Evolutionary conservation across 2,113 vertebrate species (phyloP).

Genomic region (Pollimyrus isidori): DNA sequence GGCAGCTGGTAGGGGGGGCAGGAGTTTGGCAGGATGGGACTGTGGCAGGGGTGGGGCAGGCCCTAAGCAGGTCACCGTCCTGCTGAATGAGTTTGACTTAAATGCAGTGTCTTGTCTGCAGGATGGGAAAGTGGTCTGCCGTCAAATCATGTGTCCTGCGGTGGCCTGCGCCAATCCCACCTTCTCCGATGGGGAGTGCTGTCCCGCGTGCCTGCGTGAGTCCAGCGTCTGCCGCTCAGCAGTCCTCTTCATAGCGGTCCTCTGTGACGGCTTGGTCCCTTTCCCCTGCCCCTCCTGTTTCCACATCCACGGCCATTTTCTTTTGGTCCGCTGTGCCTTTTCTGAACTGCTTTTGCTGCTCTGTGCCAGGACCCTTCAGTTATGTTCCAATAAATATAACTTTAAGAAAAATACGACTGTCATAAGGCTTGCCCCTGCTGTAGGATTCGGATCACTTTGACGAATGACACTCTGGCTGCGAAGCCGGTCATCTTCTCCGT

Average conservation of each 20-base stretch:
- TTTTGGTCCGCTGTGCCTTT: not conserved
- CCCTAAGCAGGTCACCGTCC: not conserved
- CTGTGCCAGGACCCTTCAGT: not conserved
- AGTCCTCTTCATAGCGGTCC: not conserved
- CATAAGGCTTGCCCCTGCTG: not conserved
- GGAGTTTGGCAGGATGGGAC: too few relatives aligned
- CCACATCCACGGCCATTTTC: not conserved
- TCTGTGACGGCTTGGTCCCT: not conserved
- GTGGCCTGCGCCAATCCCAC: conserved; percentile 74
- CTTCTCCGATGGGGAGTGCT: conserved; percentile 82
- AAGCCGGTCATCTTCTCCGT: not conserved
- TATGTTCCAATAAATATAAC: not conserved
- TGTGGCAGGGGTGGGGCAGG: not conserved
- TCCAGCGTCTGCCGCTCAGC: conserved; percentile 23
- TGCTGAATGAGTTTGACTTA: not conserved
- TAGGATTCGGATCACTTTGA: not conserved
- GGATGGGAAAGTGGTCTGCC: conserved; percentile 82
- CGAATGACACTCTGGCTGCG: not conserved
- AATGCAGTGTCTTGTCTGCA: conserved; percentile 34
- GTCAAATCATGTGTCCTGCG: conserved; percentile 77
- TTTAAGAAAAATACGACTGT: not conserved
- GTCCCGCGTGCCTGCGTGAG: conserved; percentile 83
- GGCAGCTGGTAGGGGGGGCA: too few relatives aligned
- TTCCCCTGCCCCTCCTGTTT: not conserved
- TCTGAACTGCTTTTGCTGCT: not conserved